Percentiles rank a stretch among this genome's conserved stretches.
Evolutionary conservation across 2,113 vertebrate genomes (phyloP).

Genomic region (Pristiophorus japonicus): DNA sequence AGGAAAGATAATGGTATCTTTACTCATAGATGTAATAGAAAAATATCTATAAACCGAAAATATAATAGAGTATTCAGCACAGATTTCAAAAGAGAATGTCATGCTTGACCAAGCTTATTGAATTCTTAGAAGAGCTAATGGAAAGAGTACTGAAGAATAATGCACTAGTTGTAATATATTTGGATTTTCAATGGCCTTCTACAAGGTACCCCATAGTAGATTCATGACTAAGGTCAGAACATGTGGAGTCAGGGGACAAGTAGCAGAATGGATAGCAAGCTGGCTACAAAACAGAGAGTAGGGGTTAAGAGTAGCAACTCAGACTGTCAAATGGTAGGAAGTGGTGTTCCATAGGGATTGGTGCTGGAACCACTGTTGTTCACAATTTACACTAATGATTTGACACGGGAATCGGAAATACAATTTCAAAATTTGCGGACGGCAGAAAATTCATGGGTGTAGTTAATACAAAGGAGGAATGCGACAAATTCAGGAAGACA

Average conservation of each 20-base stretch:
- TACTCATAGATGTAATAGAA: neutral
- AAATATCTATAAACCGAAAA: neutral
- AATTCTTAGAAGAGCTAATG: neutral
- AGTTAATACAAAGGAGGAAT: too few relatives aligned
- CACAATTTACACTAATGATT: neutral
- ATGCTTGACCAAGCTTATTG: neutral
- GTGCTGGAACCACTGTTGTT: neutral
- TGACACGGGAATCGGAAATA: neutral
- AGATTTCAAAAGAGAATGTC: neutral
- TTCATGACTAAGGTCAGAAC: neutral
- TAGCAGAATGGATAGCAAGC: neutral
- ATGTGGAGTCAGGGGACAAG: neutral
- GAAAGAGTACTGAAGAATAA: neutral
- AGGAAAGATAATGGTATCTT: neutral
- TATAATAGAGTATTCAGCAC: neutral
- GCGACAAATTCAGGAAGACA: too few relatives aligned
- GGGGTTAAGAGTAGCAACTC: neutral
- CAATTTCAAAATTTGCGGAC: neutral
- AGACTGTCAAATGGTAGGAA: neutral
- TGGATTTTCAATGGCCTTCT: neutral
- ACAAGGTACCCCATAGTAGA: neutral
- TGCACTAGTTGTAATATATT: neutral
- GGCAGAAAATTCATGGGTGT: neutral
- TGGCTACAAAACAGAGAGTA: neutral
- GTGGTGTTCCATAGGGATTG: neutral